A percentile compares a stretch with the other conserved stretches of the same genome.
phyloP scores from a whole-genome alignment of 2,888 invertebrate species.

The Tethea ocularis region DNA sequence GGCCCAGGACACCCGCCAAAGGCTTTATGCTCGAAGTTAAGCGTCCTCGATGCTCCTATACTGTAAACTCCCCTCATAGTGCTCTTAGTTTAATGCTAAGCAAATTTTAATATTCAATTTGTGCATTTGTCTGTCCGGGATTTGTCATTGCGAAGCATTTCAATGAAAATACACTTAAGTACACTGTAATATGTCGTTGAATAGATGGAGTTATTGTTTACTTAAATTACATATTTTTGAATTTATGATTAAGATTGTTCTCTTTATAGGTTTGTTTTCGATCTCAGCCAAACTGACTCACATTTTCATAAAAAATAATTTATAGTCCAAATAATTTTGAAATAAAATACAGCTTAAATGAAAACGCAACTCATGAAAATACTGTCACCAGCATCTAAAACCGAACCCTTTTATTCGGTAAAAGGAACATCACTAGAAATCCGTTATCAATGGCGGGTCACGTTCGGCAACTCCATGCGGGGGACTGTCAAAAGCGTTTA shows the following conservation, averaged over 20 bases:
- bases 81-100: conserved; percentile 72
- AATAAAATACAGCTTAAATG: too few species aligned
- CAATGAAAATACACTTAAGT: not conserved
- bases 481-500: conserved; percentile 67
- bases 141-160: conserved; percentile 22
- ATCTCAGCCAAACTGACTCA: not conserved
- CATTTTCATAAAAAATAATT: not conserved
- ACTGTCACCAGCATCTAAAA: not conserved
- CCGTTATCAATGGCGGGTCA: conserved; percentile 59
- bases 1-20: conserved; percentile 71
- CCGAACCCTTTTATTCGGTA: conserved; percentile 4
- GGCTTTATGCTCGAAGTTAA: conserved; percentile 76
- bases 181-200: not conserved
- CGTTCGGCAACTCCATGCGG: conserved; percentile 50
- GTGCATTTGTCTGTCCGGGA: conserved; percentile 60
- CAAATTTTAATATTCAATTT: conserved; percentile 83
- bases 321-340: too few species aligned
- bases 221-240: not conserved
- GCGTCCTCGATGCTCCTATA: conserved; percentile 67
- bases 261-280: not conserved
- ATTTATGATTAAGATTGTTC: not conserved
- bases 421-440: conserved; percentile 26
- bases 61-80: conserved; percentile 64
- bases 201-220: not conserved
- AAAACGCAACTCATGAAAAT: not conserved